These are phyloP conservation scores for Prolemur simus DNA, from an alignment of 2,113 vertebrate genomes.

Conservation along the genomic window DNA sequence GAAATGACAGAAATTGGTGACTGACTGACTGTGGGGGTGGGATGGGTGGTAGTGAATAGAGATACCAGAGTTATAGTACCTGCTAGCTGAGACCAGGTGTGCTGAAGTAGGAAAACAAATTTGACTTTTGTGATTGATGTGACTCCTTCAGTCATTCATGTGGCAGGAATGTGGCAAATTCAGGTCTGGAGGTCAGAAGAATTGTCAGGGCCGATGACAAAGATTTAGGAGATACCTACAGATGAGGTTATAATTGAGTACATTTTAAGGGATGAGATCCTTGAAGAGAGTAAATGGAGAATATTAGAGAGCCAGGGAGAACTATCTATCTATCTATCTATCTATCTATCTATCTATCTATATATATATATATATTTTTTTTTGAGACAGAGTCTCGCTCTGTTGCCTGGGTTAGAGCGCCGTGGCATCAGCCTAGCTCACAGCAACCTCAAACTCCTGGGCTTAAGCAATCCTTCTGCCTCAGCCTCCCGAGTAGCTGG, in stretches of 20 bases:
- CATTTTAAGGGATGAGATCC: background rate
- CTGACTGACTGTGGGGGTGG: background rate
- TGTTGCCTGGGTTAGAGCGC: too few relatives aligned
- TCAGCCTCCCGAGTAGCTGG: too few relatives aligned
- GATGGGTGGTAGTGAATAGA: background rate
- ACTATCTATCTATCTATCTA: background rate
- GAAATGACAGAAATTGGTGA: background rate
- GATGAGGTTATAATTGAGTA: background rate
- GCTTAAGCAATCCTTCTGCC: too few relatives aligned
- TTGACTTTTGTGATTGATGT: background rate
- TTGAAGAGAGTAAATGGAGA: background rate
- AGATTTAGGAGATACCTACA: background rate
- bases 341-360: background rate
- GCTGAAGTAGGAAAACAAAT: background rate
- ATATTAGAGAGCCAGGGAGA: background rate
- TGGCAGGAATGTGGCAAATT: background rate
- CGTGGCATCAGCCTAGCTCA: too few relatives aligned
- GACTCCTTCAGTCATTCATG: background rate
- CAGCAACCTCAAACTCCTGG: too few relatives aligned
- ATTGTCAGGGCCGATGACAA: background rate
- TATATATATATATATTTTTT: too few relatives aligned
- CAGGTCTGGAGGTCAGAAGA: background rate
- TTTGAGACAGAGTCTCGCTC: too few relatives aligned
- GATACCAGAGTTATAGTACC: background rate
- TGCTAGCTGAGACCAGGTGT: background rate